These are phyloP conservation scores for Zaprionus vittiger DNA, from an alignment of 1,140 invertebrate species.

Conservation along the genomic window DNA sequence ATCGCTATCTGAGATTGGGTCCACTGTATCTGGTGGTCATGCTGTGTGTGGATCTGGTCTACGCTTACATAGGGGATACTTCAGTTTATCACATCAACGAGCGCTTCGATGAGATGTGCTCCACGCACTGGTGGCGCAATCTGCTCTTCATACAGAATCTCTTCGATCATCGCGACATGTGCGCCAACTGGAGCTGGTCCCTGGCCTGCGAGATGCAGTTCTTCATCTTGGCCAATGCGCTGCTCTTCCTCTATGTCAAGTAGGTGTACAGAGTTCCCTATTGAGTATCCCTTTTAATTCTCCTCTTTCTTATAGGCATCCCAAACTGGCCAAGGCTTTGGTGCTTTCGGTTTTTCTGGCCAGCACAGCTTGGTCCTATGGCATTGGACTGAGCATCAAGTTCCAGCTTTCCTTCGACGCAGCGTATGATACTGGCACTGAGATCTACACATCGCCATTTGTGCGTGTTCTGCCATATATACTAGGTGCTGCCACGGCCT, in stretches of 20 bases:
- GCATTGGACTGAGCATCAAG: constrained; percentile 64
- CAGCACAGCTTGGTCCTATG: constrained; percentile 69
- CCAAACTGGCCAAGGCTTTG: constrained; percentile 58
- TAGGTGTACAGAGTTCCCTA: constrained; percentile 52
- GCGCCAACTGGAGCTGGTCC: constrained; percentile 93
- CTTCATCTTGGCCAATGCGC: constrained; percentile 86
- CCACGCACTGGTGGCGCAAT: constrained; percentile 88
- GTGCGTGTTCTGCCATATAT: constrained; percentile 78
- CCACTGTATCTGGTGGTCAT: constrained; percentile 86
- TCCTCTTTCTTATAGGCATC: constrained; percentile 54
- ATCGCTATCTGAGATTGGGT: constrained; percentile 84
- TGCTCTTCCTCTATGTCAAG: constrained; percentile 86
- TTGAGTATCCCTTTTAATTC: neutral
- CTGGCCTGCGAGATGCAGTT: constrained; percentile 93
- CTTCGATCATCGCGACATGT: constrained; percentile 86
- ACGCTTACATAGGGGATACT: constrained; percentile 84
- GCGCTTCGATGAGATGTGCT: constrained; percentile 85
- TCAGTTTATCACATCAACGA: constrained; percentile 86
- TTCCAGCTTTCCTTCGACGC: constrained; percentile 81
- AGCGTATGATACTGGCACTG: constrained; percentile 77
- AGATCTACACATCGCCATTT: constrained; percentile 82
- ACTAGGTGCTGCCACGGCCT: constrained; percentile 72
- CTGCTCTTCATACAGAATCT: constrained; percentile 88
- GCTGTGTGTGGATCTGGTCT: constrained; percentile 85
- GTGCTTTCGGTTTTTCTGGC: constrained; percentile 46